phyloP scores from a whole-genome alignment of 1,140 invertebrate species.

The Propsilocerus akamusi region DNA sequence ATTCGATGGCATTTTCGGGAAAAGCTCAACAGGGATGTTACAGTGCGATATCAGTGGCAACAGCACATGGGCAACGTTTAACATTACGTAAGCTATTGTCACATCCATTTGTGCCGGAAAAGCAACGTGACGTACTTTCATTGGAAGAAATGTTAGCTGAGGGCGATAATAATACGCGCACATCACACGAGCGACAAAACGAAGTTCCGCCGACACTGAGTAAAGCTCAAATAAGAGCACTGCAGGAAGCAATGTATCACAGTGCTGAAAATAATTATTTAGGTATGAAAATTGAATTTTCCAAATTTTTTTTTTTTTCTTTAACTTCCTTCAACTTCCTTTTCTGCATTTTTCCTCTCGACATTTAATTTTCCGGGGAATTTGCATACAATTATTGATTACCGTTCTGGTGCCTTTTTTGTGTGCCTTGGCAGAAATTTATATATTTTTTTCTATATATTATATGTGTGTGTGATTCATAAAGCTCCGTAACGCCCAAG shows the following conservation, averaged over 20 bases:
- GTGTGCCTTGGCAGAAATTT: too few species aligned
- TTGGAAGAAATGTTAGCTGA: conserved; percentile 81
- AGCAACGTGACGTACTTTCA: conserved; percentile 57
- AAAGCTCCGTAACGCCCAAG: too few species aligned
- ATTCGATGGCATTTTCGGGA: conserved; percentile 65
- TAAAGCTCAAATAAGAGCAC: conserved; percentile 62
- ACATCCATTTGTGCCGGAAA: conserved; percentile 45
- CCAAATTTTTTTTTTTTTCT: neutral
- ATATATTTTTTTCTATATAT: too few species aligned
- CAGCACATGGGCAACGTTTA: conserved; percentile 60
- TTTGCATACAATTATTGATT: too few species aligned
- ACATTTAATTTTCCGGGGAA: too few species aligned
- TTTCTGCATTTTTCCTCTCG: too few species aligned
- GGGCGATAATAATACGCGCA: conserved; percentile 27
- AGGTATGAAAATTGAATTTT: conserved; percentile 27
- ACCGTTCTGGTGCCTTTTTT: too few species aligned
- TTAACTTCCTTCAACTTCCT: neutral
- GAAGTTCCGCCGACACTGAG: conserved; percentile 36
- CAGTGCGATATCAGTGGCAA: conserved; percentile 71
- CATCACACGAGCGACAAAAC: conserved; percentile 18
- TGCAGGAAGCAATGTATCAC: conserved; percentile 87
- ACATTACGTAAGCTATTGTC: conserved; percentile 60
- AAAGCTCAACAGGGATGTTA: conserved; percentile 67
- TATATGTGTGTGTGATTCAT: too few species aligned
- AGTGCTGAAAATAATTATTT: conserved; percentile 77